Conservation (phyloP, 2,888 invertebrate genomes). For the Lepidocyrtoides sp. region DNA sequence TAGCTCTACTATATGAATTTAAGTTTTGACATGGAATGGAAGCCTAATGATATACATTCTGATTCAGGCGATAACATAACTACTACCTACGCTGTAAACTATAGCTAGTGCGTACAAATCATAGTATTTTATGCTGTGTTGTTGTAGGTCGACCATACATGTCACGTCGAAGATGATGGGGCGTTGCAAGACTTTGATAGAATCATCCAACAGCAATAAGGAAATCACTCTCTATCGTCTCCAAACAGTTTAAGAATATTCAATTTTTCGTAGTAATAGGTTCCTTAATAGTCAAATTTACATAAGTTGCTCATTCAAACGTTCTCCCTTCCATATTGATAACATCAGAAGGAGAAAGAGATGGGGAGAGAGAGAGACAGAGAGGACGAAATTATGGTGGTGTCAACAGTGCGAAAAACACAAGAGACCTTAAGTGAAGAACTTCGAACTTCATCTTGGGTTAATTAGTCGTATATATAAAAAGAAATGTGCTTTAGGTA, state of each 20-base stretch:
- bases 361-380: not conserved
- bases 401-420: slow-evolving; percentile 61
- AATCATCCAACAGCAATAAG: not conserved
- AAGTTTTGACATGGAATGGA: not conserved
- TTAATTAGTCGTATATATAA: slow-evolving; percentile 63
- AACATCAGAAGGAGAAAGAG: slow-evolving; percentile 7
- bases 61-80: not conserved
- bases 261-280: slow-evolving; percentile 6
- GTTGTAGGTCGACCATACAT: no score
- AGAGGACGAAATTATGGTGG: not conserved
- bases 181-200: slow-evolving; percentile 7
- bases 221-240: not conserved
- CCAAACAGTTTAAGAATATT: not conserved
- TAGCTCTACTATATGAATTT: not conserved
- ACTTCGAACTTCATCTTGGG: slow-evolving; percentile 59
- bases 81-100: not conserved
- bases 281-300: slow-evolving; percentile 13
- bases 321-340: slow-evolving; percentile 42
- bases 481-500: not conserved
- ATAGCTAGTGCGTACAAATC: not conserved
- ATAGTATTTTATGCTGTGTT: no score
- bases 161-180: not conserved
- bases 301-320: slow-evolving; percentile 36
- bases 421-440: slow-evolving; percentile 53
- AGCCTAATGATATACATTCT: not conserved